Evolutionary conservation across 30 jellyfish, hydroid and myxozoan genomes (phyloP).

Genomic region (Aurelia sp.): DNA sequence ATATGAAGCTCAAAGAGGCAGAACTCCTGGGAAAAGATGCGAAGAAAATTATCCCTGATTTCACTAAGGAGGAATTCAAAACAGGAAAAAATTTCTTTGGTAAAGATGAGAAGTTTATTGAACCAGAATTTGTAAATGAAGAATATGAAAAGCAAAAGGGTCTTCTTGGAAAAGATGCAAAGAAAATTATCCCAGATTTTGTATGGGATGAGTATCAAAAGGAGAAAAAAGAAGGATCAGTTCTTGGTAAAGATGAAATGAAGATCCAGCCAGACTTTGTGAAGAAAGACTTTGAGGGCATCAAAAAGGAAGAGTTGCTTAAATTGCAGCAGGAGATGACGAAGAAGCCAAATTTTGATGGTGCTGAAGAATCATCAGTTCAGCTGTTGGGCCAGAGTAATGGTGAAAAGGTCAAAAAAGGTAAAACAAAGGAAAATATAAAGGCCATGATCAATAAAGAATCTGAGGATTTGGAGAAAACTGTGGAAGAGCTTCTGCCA

Average conservation of each 20-base stretch:
- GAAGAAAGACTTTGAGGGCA: slow-evolving; percentile 1
- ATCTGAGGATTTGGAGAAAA: slow-evolving; percentile 56
- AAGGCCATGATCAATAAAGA: slow-evolving; percentile 23
- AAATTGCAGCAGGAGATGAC: slow-evolving; percentile 13
- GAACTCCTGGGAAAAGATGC: slow-evolving; percentile 29
- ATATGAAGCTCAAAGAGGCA: neutral
- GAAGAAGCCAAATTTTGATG: slow-evolving; percentile 14
- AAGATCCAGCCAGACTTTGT: slow-evolving; percentile 22
- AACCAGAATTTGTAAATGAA: slow-evolving; percentile 36
- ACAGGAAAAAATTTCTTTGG: neutral
- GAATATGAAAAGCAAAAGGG: slow-evolving; percentile 11
- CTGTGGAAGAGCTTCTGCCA: slow-evolving; percentile 59
- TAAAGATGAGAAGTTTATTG: slow-evolving; percentile 17
- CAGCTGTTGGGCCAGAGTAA: slow-evolving; percentile 7
- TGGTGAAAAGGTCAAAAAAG: slow-evolving; percentile 21
- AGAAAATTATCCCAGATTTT: slow-evolving; percentile 26
- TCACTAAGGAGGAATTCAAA: slow-evolving; percentile 28
- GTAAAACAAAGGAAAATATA: neutral
- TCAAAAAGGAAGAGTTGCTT: slow-evolving; percentile 13
- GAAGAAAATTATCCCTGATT: slow-evolving; percentile 37
- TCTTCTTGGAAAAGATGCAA: slow-evolving; percentile 36
- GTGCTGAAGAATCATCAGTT: slow-evolving; percentile 7
- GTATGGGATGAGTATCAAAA: slow-evolving; percentile 7
- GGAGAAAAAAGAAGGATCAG: slow-evolving; percentile 6
- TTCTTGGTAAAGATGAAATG: slow-evolving; percentile 25